Base-by-base conservation (phyloP, 1,140 invertebrate genomes). In the Dreissena polymorpha region DNA sequence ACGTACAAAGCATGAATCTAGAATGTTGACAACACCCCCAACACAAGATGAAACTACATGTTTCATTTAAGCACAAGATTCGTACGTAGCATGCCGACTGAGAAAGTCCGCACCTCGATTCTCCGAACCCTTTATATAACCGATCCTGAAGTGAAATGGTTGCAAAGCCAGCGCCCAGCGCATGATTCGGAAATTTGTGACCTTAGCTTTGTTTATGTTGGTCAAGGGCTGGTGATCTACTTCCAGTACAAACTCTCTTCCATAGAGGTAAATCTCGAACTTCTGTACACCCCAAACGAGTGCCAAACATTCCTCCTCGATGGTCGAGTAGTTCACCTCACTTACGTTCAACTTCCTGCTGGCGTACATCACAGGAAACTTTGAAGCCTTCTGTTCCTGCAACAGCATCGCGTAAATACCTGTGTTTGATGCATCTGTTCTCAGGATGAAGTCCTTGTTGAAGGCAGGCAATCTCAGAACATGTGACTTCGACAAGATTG, bases 241-340 rank as follows among this genome's bases (percentile, higher is more conserved):
- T 57, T 87, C n/a, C 53, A 85, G 18, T 6, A 63, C 72, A 29
- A 86, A 86, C 10, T 69, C 27, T 16, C 13, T 74, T 2, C 84
- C 86, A 76, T 81, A 87, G 0, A 87, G 18, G 86, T 93, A 95
- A 14, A 84, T 85, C 21, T 90, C 68, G 79, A 93, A 94, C 63
- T 93, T 92, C 55, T 91, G 73, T 12, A 93, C 77, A 10, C 89
- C 88, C 85, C 85, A 93, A 10, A 29, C n/a, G n/a, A n/a, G n/a
- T n/a, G n/a, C n/a, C n/a, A n/a, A n/a, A n/a, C n/a, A n/a, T n/a
- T n/a, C n/a, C n/a, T n/a, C n/a, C n/a, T n/a, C n/a, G n/a, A n/a
- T n/a, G n/a, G n/a, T n/a, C n/a, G n/a, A n/a, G n/a, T n/a, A n/a
- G n/a, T n/a, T n/a, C n/a, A n/a, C n/a, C n/a, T n/a, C n/a, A n/a